phyloP scores from a whole-genome alignment of 1,140 invertebrate species.

The Lepidostoma basale region DNA sequence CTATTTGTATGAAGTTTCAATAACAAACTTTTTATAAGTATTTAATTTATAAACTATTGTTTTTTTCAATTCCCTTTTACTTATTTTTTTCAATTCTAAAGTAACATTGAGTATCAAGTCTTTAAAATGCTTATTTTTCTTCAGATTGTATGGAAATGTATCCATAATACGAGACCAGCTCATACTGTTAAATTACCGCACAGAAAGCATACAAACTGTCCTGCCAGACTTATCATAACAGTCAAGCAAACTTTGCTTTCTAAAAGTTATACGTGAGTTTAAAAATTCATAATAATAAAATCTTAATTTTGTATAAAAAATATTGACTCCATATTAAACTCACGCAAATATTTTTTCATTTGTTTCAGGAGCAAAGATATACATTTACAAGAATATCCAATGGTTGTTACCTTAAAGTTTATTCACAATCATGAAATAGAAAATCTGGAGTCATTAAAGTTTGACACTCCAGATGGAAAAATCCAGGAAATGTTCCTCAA shows the following conservation, averaged over 20 bases:
- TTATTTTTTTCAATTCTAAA: no score
- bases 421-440: constrained; percentile 6
- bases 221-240: constrained; percentile 16
- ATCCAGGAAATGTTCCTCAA: constrained; percentile 6
- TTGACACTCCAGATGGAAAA: not conserved
- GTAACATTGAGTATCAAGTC: no score
- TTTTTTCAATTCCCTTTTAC: no score
- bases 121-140: not conserved
- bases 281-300: not conserved
- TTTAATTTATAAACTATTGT: no score
- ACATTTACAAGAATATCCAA: constrained; percentile 16
- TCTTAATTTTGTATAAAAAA: not conserved
- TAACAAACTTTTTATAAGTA: no score
- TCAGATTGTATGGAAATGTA: constrained; percentile 24
- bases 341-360: not conserved
- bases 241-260: constrained; percentile 1
- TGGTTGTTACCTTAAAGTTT: constrained; percentile 12
- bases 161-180: constrained; percentile 14
- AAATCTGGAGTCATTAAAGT: constrained; percentile 3
- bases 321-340: not conserved
- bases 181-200: constrained; percentile 1
- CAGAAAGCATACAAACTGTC: constrained; percentile 7
- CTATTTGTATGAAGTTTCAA: no score
- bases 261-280: constrained; percentile 20
- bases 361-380: constrained; percentile 23